phyloP scores from a whole-genome alignment of 2,113 vertebrate species.

The Cyphomyrus plagiostoma region DNA sequence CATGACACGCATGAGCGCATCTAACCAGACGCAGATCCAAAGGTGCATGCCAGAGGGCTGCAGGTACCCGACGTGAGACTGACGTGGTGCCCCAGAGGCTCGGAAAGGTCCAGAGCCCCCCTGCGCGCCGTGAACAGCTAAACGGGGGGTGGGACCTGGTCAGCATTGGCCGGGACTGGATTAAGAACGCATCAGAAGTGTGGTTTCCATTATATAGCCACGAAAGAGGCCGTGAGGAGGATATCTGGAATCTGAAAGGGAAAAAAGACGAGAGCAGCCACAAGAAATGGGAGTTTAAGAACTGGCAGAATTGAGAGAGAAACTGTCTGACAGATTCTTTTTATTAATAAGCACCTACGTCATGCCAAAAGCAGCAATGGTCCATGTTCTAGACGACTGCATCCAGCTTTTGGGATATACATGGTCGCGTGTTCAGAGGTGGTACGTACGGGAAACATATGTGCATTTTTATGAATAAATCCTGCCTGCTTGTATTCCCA shows the following conservation, averaged over 20 bases:
- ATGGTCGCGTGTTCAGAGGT: not conserved
- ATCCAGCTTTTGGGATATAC: not conserved
- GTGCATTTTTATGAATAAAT: not conserved
- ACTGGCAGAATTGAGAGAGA: not conserved
- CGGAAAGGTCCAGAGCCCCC: not conserved
- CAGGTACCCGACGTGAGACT: not conserved
- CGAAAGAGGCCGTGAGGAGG: not conserved
- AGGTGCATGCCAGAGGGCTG: not conserved
- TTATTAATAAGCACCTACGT: conserved; percentile 1
- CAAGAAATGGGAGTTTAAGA: not conserved
- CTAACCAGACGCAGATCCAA: not conserved
- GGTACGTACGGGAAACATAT: not conserved
- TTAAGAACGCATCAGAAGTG: not conserved
- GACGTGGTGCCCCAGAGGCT: not conserved
- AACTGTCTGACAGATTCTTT: not conserved
- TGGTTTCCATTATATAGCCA: not conserved
- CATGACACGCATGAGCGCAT: not conserved
- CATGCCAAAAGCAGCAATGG: not conserved
- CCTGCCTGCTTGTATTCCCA: not conserved
- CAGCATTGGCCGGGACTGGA: not conserved
- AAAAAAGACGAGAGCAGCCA: not conserved
- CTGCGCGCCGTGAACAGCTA: no score
- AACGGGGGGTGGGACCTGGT: not conserved
- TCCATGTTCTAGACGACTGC: not conserved
- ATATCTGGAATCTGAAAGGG: not conserved